Conservation (phyloP, 2,113 vertebrate species). For the Zapornia atra region DNA sequence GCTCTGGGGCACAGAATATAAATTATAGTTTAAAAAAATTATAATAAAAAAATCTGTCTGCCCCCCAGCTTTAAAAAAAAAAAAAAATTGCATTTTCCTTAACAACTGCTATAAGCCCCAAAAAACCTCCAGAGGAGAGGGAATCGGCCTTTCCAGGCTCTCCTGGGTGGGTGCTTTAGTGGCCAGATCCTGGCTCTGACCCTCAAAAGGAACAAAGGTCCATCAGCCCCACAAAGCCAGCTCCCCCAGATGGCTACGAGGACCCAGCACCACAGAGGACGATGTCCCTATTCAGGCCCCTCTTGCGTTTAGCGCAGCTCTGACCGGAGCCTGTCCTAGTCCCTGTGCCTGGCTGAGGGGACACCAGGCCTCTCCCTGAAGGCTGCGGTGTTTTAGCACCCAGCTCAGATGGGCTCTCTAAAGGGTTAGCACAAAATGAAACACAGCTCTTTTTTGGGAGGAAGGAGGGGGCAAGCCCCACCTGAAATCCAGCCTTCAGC, state of each 20-base stretch:
- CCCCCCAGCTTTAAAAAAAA: neutral
- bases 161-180: neutral
- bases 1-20: neutral
- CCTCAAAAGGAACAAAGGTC: neutral
- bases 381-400: neutral
- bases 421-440: neutral
- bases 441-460: neutral
- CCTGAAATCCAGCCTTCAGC: neutral
- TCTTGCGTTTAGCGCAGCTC: rapidly evolving
- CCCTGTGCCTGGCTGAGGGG: rapidly evolving
- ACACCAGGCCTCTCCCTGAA: neutral
- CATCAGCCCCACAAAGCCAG: neutral
- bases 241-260: rapidly evolving
- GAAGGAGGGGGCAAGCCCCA: neutral
- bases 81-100: neutral
- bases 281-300: neutral
- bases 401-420: neutral
- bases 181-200: neutral
- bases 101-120: neutral
- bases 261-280: neutral
- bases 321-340: rapidly evolving
- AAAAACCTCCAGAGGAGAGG: neutral
- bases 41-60: neutral
- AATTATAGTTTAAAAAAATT: neutral
- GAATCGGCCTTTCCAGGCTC: neutral